Evolutionary conservation across 2,888 invertebrate species (phyloP), one percentile per base, ranked within the genome.

Genomic region (Synergus gifuensis): DNA sequence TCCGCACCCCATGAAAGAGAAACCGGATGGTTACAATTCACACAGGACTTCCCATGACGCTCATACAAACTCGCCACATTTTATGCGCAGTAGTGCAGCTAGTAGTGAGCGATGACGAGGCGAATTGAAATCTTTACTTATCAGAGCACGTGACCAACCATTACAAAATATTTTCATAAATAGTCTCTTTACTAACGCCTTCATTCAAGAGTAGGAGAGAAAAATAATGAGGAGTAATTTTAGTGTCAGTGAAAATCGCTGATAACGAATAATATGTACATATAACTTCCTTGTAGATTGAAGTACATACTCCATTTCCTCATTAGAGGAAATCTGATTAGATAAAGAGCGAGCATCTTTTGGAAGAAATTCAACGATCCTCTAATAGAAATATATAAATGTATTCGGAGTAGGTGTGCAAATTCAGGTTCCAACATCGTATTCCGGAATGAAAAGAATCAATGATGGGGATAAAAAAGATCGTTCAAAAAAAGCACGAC

Each of bases 1-100:
- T 79, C 78, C 69, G 83, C 79, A 79, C 83, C 82, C 85, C 84
- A 83, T 86, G 86, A 82, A 87, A 87, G 84, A 86, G 87, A 86
- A 87, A 88, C 86, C 88, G 88, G 88, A 88, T 88, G 87, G 88
- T 86, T 87, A 85, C 83, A 84, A 73, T 77, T 81, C 80, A 81
- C 79, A 81, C 84, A 84, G 85, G 85, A 86, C 88, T 88, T 88
- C 86, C 86, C 86, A 86, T 87, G 86, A 87, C 87, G 86, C 83
- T 80, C 78, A 46, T 78, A 76, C 67, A 77, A 83, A 79, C 77
- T 77, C 58, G 58, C 46, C 46, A 44, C 67, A 44, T 76, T 49
- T 82, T 73, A 79, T 76, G 81, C 73, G 78, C 49, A 76, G 36
- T 64, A 76, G 77, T 79, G 77, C 49, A 77, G 76, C 63, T 78